Percentiles rank a stretch among this genome's conserved stretches.
Evolutionary conservation across 37 sponge, comb jelly and placozoan genomes (phyloP).

Genomic region (Halichondria panicea): DNA sequence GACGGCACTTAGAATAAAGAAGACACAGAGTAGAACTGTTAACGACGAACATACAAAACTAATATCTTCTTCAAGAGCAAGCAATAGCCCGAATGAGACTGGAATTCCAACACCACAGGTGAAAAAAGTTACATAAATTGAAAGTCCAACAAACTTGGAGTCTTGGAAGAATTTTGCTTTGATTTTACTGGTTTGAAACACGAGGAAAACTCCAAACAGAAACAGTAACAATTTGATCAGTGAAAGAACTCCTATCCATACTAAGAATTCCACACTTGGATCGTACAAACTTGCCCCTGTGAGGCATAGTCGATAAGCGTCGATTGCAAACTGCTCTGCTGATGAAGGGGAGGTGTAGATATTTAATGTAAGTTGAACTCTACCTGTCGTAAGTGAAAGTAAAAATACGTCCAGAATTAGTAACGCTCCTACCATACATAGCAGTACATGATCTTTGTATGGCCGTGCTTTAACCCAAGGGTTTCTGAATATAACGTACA

Average conservation of each 20-base stretch:
- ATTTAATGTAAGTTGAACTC: no score
- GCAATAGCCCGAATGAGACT: slow-evolving; percentile 1
- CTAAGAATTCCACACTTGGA: not conserved
- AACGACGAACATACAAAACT: not conserved
- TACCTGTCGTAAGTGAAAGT: no score
- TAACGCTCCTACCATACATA: slow-evolving; percentile 4
- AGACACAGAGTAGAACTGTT: slow-evolving; percentile 3
- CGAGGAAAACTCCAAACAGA: slow-evolving; percentile 28
- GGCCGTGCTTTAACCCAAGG: slow-evolving; percentile 18
- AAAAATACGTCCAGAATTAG: slow-evolving; percentile 6
- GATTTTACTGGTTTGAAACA: slow-evolving; percentile 16
- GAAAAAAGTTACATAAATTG: slow-evolving; percentile 22
- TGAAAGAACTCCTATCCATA: slow-evolving; percentile 10
- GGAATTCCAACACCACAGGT: slow-evolving; percentile 13
- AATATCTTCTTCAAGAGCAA: not conserved
- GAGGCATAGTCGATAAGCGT: not conserved
- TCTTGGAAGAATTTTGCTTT: slow-evolving; percentile 29
- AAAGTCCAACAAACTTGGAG: slow-evolving; percentile 21
- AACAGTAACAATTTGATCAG: slow-evolving; percentile 11
- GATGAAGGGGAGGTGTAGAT: no score
- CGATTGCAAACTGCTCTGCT: no score
- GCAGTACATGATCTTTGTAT: slow-evolving; percentile 17
- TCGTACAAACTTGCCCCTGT: no score
- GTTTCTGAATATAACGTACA: slow-evolving; percentile 27
- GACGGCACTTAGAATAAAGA: slow-evolving; percentile 7